A percentile compares a stretch with the other conserved stretches of the same genome.
These are phyloP conservation scores for Zosterops pallidus DNA, from an alignment of 2,113 vertebrate species.

Conservation along the genomic window DNA sequence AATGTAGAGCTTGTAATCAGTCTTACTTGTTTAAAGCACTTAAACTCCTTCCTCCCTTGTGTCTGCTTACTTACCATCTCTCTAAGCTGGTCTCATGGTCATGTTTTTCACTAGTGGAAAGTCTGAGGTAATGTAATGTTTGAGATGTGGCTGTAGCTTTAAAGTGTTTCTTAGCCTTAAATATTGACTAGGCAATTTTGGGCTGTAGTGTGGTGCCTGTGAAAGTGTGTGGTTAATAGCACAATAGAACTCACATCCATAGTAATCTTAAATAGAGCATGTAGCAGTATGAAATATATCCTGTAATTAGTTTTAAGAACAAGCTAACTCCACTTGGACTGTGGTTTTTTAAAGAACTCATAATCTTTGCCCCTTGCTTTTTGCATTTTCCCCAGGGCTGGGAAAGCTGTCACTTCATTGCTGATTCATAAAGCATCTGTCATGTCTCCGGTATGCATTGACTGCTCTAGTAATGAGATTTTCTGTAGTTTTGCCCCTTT, in stretches of 20 bases:
- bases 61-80: background rate
- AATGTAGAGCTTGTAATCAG: background rate
- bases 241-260: background rate
- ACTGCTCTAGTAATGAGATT: background rate
- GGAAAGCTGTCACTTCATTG: background rate
- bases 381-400: background rate
- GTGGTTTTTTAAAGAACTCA: background rate
- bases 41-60: background rate
- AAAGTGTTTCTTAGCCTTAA: background rate
- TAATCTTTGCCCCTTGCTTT: background rate
- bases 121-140: background rate
- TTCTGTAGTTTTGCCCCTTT: background rate
- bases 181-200: background rate
- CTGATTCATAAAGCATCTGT: background rate
- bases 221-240: background rate
- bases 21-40: background rate
- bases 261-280: background rate
- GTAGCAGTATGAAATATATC: background rate
- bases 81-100: background rate
- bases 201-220: background rate
- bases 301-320: background rate
- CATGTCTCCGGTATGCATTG: background rate
- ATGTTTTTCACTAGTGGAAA: background rate
- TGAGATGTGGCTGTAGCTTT: background rate
- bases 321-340: background rate